Evolutionary conservation across 2,888 invertebrate genomes (phyloP).

Genomic region (Mycogona germanica): DNA sequence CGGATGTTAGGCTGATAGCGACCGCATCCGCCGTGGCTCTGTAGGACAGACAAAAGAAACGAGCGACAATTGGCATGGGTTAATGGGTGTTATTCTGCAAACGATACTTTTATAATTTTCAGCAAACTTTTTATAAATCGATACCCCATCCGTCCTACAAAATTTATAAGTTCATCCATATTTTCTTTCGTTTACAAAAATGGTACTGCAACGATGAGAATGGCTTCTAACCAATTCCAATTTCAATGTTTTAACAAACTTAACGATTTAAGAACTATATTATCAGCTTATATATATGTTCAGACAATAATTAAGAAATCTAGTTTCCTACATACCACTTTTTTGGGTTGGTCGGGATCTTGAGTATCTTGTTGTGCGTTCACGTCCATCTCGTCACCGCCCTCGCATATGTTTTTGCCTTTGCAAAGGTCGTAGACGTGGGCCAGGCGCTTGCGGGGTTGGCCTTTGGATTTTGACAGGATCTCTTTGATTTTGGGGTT

Average conservation of each 20-base stretch:
- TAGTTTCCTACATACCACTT: slow-evolving; percentile 25
- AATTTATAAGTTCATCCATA: neutral
- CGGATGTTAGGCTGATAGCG: slow-evolving; percentile 91
- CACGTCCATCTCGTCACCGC: slow-evolving; percentile 94
- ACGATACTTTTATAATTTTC: no score
- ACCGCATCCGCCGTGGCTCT: slow-evolving; percentile 91
- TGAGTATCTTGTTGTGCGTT: slow-evolving; percentile 43
- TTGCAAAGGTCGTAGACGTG: slow-evolving; percentile 98
- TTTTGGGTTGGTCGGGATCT: slow-evolving; percentile 22
- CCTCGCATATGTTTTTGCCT: slow-evolving; percentile 95
- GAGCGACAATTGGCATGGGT: no score
- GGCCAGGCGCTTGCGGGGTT: slow-evolving; percentile 83
- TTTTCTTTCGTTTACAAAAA: no score
- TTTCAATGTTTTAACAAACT: no score
- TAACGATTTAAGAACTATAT: no score
- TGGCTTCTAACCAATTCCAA: no score
- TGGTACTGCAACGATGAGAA: no score
- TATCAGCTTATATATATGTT: no score
- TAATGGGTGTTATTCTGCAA: no score
- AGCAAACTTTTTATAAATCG: no score
- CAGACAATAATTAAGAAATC: no score
- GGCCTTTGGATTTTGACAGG: slow-evolving; percentile 89
- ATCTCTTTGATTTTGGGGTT: slow-evolving; percentile 90
- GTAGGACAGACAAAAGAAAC: neutral
- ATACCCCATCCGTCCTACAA: neutral